Percentiles rank a stretch among this genome's conserved stretches.
Conservation (phyloP, 2,888 invertebrate species). For the Drosophila mimica region DNA sequence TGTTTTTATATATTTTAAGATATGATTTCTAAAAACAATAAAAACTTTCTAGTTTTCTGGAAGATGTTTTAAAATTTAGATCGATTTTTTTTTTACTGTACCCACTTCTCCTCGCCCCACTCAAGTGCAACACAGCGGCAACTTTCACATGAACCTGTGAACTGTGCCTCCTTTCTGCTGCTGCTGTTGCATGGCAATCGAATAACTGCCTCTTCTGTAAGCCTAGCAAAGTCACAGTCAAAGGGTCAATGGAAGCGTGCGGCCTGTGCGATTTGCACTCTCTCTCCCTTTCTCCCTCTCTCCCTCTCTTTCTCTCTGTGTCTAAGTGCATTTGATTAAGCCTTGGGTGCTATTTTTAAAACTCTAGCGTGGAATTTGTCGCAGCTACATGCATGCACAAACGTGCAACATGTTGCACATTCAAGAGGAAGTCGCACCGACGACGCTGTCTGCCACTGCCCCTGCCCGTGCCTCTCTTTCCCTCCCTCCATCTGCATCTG, state of each 20-base stretch:
- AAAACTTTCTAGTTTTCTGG: background rate
- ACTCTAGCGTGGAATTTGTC: slow-evolving; percentile 65
- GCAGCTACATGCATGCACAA: slow-evolving; percentile 25
- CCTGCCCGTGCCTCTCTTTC: background rate
- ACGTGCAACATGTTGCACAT: slow-evolving; percentile 76
- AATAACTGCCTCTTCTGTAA: slow-evolving; percentile 19
- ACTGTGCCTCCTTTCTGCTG: slow-evolving; percentile 35
- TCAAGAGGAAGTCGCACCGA: slow-evolving; percentile 57
- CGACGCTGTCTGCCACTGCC: slow-evolving; percentile 11
- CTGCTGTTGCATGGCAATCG: slow-evolving; percentile 22
- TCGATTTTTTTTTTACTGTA: background rate
- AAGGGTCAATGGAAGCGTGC: slow-evolving; percentile 76
- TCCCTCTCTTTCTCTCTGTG: background rate
- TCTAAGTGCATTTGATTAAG: slow-evolving; percentile 71
- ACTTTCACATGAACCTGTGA: slow-evolving; percentile 80
- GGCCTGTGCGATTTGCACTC: slow-evolving; percentile 18
- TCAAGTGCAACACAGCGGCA: slow-evolving; percentile 64
- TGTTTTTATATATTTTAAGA: too few species aligned
- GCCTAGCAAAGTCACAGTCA: slow-evolving; percentile 30
- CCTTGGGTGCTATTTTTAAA: slow-evolving; percentile 77
- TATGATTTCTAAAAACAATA: background rate
- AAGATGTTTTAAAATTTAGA: background rate
- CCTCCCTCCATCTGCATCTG: background rate
- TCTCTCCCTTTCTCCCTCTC: background rate
- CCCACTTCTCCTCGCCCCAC: background rate